These are phyloP conservation scores for Probaryconus sp. DNA, from an alignment of 1,140 invertebrate species.

Conservation along the genomic window DNA sequence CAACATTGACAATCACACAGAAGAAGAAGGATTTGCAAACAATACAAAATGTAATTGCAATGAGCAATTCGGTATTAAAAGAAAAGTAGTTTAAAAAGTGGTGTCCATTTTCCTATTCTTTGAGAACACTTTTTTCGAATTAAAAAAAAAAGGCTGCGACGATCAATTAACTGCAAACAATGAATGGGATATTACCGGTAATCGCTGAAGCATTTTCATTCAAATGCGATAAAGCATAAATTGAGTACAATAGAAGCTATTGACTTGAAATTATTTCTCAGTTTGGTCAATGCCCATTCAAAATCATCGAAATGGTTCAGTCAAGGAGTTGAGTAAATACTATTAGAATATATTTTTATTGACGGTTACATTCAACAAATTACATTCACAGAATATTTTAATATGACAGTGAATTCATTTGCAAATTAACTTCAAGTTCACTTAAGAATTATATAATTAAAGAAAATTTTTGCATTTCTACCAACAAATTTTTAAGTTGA, in stretches of 20 bases:
- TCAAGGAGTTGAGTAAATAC: conserved; percentile 35
- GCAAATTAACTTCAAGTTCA: no score
- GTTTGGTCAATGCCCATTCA: conserved; percentile 41
- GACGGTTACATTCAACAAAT: conserved; percentile 15
- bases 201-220: conserved; percentile 55
- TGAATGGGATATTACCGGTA: conserved; percentile 55
- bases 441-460: no score
- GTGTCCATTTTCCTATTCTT: conserved; percentile 35
- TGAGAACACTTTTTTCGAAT: conserved; percentile 1
- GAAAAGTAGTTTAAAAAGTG: conserved; percentile 17
- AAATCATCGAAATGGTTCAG: conserved; percentile 36
- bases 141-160: conserved; percentile 39
- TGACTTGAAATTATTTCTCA: conserved; percentile 51
- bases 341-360: conserved; percentile 28
- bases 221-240: conserved; percentile 59
- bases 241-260: conserved; percentile 45
- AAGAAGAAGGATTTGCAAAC: no score
- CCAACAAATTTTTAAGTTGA: no score
- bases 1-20: no score
- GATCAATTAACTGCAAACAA: conserved; percentile 61
- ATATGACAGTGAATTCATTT: no score
- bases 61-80: conserved; percentile 8
- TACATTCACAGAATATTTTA: conserved; percentile 9
- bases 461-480: no score
- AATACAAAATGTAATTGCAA: conserved; percentile 20